Conservation (phyloP, 2,888 invertebrate species). For the Cataglyphis livida region DNA sequence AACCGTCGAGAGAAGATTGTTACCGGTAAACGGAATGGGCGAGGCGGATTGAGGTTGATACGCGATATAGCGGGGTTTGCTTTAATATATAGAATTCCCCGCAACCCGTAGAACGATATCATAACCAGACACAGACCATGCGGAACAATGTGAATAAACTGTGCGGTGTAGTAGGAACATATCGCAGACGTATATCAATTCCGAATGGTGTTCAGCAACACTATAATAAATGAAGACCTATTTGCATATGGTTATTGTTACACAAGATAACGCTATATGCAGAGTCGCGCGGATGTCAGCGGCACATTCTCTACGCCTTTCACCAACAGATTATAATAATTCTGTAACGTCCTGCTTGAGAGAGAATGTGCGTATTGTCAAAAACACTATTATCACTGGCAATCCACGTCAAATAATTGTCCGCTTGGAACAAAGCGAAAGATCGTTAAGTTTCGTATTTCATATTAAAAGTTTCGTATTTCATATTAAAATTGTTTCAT, state of each 20-base stretch:
- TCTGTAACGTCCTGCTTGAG: background rate
- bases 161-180: background rate
- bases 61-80: constrained; percentile 46
- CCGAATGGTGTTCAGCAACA: constrained; percentile 2
- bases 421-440: background rate
- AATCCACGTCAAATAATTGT: background rate
- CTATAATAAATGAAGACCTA: background rate
- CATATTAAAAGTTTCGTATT: constrained; percentile 14
- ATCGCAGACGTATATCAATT: constrained; percentile 44
- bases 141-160: constrained; percentile 45
- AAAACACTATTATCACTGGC: background rate
- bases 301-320: background rate
- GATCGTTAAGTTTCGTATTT: background rate
- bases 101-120: constrained; percentile 17
- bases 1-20: constrained; percentile 25
- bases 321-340: background rate
- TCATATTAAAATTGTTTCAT: background rate
- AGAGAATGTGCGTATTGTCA: background rate
- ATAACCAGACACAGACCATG: constrained; percentile 36
- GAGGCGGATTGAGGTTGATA: constrained; percentile 61
- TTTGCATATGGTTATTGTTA: constrained; percentile 33
- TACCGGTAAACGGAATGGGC: constrained; percentile 44
- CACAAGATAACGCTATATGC: background rate
- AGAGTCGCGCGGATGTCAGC: background rate
- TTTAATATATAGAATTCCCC: constrained; percentile 51